Evolutionary conservation across 2,113 vertebrate genomes (phyloP), one percentile per base, ranked within the genome.

Genomic region (Hyperoodon ampullatus): DNA sequence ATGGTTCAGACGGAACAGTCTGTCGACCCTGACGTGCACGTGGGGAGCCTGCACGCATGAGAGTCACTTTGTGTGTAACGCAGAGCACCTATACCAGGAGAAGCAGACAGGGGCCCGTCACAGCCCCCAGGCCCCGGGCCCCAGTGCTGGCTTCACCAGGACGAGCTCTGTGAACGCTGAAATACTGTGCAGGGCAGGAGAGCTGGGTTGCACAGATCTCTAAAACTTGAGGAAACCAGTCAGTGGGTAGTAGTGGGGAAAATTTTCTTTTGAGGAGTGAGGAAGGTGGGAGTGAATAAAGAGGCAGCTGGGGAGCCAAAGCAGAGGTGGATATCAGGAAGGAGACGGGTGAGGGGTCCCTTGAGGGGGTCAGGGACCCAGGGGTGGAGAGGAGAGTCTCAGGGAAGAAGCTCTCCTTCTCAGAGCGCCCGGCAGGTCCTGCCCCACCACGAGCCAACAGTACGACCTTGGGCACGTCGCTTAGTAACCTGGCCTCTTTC

Each of bases 11-110:
- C 0, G 3, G 30, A 50, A 24, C 8, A 26, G 66, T 74, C 55
- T 91, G 39, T 35, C 35, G 72, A 66, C 44, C 21, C 39, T 63
- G 47, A 8, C 33, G 35, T 0, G 61, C 24, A 35, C 0, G 0
- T 5, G 21, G 77, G 8, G 33, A 21, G n/a, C 15, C 12, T 66
- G 33, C 8, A 5, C 26, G 21, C 2, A 9, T 21, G 50, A 39
- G 4, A 13, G 8, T 72, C 12, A 86, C 26, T 44, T 18, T 60
- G 28, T 14, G 30, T 14, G 13, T 15, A 0, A 65, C 33, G 16
- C 44, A 60, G 80, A 65, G 39, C 30, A 0, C 16, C 13, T 12
- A 5, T 0, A 2, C 0, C 6, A 61, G 44, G 47, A 39, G 74
- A 81, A 39, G 63, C 50, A 30, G 39, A 33, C 39, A 47, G 53